These are phyloP conservation scores for Colossoma macropomum DNA, from an alignment of 2,113 vertebrate species.

Conservation along the genomic window DNA sequence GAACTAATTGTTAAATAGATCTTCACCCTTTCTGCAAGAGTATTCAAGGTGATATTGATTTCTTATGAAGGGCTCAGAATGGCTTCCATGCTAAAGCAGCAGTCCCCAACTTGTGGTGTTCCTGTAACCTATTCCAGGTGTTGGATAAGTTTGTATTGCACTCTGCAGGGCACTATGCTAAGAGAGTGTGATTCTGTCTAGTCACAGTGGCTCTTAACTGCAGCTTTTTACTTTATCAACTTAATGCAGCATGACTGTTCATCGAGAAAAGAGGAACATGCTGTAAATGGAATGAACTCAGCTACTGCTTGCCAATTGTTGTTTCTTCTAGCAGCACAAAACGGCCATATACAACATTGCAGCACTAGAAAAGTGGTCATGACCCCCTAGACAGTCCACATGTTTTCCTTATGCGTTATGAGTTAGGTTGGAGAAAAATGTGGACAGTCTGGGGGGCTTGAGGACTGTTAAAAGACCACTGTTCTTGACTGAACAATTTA, in stretches of 20 bases:
- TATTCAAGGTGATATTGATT: background rate
- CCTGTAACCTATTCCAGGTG: background rate
- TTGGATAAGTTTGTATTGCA: background rate
- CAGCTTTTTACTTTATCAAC: background rate
- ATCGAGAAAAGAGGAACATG: background rate
- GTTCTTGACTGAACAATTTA: background rate
- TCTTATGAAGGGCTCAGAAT: background rate
- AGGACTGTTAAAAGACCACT: no score
- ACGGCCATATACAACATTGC: background rate
- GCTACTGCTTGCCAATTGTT: background rate
- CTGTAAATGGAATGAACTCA: background rate
- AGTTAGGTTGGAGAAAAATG: no score
- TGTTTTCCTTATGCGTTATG: no score
- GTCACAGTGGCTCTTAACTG: background rate
- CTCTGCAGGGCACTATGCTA: background rate
- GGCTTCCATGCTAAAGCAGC: background rate
- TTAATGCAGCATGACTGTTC: background rate
- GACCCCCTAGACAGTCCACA: no score
- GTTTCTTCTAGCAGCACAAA: background rate
- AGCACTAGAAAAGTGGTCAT: background rate
- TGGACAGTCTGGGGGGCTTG: no score
- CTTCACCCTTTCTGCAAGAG: no score
- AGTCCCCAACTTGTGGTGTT: background rate
- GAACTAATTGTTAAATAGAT: no score
- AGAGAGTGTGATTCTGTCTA: background rate